A percentile compares a stretch with the other conserved stretches of the same genome.
These are phyloP conservation scores for Rhipidura dahli DNA, from an alignment of 2,113 vertebrate genomes.

Conservation along the genomic window DNA sequence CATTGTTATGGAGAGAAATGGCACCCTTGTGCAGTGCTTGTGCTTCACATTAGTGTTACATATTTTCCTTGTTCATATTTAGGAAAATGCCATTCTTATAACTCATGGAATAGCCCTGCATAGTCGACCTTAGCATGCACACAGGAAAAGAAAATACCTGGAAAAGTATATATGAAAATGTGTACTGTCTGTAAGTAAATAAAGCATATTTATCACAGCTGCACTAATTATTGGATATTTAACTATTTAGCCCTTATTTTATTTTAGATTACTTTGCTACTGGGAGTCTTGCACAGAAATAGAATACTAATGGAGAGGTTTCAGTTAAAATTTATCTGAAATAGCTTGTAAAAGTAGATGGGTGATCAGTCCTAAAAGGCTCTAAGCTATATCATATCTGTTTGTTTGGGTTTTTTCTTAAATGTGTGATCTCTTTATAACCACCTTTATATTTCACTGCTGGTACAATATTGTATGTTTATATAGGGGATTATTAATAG, in stretches of 20 bases:
- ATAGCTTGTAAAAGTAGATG: not conserved
- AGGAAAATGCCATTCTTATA: not conserved
- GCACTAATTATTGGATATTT: not conserved
- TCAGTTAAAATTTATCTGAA: not conserved
- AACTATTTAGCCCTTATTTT: not conserved
- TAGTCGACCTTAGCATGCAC: not conserved
- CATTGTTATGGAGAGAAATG: not conserved
- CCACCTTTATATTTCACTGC: not conserved
- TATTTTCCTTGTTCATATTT: not conserved
- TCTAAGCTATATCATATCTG: not conserved
- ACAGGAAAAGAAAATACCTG: not conserved
- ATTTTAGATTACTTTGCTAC: not conserved
- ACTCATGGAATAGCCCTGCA: not conserved
- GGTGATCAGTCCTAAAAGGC: not conserved
- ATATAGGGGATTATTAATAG: constrained; percentile 7
- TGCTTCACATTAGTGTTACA: not conserved
- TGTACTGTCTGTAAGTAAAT: not conserved
- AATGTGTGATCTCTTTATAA: not conserved
- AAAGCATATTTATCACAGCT: not conserved
- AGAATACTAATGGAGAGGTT: not conserved
- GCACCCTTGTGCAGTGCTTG: not conserved
- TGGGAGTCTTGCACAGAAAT: not conserved
- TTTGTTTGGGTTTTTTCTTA: not conserved
- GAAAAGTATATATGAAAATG: not conserved
- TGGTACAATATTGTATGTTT: not conserved